Evolutionary conservation across 2,113 vertebrate genomes (phyloP), one percentile per base, ranked within the genome.

Genomic region (Cinclus mexicanus): DNA sequence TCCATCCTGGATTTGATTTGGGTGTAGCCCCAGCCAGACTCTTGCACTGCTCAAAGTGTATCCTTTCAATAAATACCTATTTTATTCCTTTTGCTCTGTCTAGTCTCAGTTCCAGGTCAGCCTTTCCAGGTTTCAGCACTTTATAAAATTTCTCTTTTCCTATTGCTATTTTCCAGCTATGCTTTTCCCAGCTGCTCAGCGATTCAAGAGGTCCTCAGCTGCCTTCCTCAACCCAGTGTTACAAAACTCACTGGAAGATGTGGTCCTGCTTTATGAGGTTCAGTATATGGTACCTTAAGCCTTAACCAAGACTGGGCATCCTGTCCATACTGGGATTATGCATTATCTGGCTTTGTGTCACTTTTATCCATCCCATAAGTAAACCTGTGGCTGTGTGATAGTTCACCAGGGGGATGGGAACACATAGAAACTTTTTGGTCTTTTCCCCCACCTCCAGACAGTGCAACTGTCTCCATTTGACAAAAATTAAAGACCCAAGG

Each of bases 241-340:
- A 94, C 99, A 99, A 97, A 98, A 76, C 76, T 98, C 99, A 0
- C 81, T 98, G 94, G 98, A 99, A 61, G 99, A 99, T 3, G 97
- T 98, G 70, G 97, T 98, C 53, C 98, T 99, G 94, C 98, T 99
- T 37, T 99, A 98, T 91, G 99, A 99, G 98, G 99, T 99, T 97
- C 93, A 65, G 95, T 96, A 93, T 97, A 13, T 44, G 50, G 29
- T 53, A 26, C 12, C 18, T 52, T 44, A 65, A 71, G 6, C 60
- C 28, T 59, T 87, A 50, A 52, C 28, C 41, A 52, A 52, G 39
- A 39, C 56, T 19, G 31, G 13, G 42, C 24, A 49, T 79, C 67
- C 26, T 69, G 46, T 37, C 39, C 46, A 15, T 46, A 2, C 10
- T 47, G 24, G 55, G 50, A 24, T 39, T 78, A 31, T 65, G 29